Conservation (phyloP, 2,113 vertebrate genomes). For the Trogon melanurus region DNA sequence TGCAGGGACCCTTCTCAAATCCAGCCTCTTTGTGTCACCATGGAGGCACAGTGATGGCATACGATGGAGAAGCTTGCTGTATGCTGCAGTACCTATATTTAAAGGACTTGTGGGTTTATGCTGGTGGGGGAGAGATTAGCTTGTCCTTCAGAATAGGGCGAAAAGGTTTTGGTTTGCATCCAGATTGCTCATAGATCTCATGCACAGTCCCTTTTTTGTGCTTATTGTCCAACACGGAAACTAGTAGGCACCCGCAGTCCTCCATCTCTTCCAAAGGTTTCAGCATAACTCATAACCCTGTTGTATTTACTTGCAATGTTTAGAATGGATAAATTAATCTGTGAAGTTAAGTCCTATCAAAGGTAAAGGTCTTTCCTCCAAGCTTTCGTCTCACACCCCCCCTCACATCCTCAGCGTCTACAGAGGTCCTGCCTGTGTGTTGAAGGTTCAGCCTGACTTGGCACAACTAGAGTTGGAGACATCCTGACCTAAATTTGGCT, state of each 20-base stretch:
- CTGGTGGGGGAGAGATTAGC: background rate
- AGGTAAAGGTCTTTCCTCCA: background rate
- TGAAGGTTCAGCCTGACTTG: background rate
- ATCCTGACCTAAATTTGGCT: background rate
- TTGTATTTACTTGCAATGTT: background rate
- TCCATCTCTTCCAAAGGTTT: background rate
- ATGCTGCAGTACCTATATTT: background rate
- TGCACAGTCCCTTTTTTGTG: background rate
- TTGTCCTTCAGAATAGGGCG: background rate
- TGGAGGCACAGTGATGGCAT: background rate
- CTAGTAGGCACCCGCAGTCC: background rate
- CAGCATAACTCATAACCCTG: background rate
- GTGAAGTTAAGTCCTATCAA: background rate
- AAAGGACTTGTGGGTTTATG: background rate
- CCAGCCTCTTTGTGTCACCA: background rate
- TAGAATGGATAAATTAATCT: background rate
- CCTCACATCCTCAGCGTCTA: background rate
- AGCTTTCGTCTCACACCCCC: background rate
- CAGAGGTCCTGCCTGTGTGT: background rate
- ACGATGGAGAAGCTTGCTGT: background rate
- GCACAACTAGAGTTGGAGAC: background rate
- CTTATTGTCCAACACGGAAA: background rate
- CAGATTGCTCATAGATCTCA: background rate
- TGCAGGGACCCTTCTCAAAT: background rate
- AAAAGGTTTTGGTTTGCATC: background rate